Evolutionary conservation across 2,888 invertebrate genomes (phyloP).

Genomic region (Eupithecia centaureata): DNA sequence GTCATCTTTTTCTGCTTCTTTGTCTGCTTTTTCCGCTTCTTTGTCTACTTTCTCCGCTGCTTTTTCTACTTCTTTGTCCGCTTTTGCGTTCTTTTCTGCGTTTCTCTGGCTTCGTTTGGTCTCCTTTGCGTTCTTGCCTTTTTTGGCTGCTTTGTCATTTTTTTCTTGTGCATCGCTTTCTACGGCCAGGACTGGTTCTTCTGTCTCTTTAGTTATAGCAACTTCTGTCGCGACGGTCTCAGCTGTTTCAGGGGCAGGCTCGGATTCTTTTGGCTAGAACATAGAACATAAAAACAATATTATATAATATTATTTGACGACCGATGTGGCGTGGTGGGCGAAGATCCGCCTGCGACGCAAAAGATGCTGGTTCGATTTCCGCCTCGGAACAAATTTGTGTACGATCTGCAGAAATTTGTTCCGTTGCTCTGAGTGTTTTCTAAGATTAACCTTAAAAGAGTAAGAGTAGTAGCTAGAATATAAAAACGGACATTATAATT

Average conservation of each 20-base stretch:
- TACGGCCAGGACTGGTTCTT: neutral
- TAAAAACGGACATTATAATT: too few species aligned
- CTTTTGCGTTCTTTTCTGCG: constrained; percentile 16
- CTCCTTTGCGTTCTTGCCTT: constrained; percentile 29
- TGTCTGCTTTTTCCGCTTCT: constrained; percentile 24
- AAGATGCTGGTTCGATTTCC: too few species aligned
- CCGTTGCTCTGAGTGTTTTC: too few species aligned
- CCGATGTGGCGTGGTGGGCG: too few species aligned
- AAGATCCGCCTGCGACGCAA: too few species aligned
- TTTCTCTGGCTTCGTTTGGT: constrained; percentile 28
- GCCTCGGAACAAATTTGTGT: too few species aligned
- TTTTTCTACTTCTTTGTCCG: constrained; percentile 6
- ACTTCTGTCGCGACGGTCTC: constrained; percentile 23
- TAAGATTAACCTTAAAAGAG: too few species aligned
- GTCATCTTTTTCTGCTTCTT: constrained; percentile 25
- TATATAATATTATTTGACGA: too few species aligned
- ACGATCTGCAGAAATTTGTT: too few species aligned
- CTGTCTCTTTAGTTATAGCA: neutral
- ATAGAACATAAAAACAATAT: neutral
- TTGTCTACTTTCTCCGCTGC: constrained; percentile 4
- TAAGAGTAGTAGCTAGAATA: too few species aligned
- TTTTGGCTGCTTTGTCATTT: constrained; percentile 25
- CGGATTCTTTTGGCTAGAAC: constrained; percentile 35
- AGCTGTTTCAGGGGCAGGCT: constrained; percentile 14
- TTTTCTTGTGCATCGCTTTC: constrained; percentile 7